A percentile compares a stretch with the other conserved stretches of the same genome.
Conservation (phyloP, 53 echinoderm and acorn worm genomes). For the Luidia sarsii region DNA sequence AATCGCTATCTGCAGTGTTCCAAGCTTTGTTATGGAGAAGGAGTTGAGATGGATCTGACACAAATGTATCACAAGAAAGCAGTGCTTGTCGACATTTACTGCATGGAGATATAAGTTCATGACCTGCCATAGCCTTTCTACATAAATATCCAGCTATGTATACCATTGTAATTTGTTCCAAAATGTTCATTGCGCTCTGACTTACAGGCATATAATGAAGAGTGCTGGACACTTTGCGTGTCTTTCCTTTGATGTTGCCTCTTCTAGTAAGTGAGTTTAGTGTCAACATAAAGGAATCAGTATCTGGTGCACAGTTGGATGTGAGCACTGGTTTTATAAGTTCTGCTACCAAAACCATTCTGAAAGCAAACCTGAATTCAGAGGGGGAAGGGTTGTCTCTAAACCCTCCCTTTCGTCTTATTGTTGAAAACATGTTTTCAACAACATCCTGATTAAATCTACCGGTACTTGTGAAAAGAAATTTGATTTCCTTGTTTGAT, state of each 20-base stretch:
- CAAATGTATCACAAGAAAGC: too few species aligned
- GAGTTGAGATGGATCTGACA: too few species aligned
- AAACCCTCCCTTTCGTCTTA: constrained; percentile 44
- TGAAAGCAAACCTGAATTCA: constrained; percentile 51
- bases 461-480: not conserved
- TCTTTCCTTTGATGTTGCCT: too few species aligned
- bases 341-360: constrained; percentile 55
- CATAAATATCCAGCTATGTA: too few species aligned
- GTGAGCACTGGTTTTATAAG: constrained; percentile 24
- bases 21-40: too few species aligned
- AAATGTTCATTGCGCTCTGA: not conserved
- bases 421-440: not conserved
- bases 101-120: too few species aligned
- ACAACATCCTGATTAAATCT: not conserved
- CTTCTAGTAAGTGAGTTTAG: too few species aligned
- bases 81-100: too few species aligned
- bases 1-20: too few species aligned
- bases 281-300: constrained; percentile 42
- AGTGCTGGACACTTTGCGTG: not conserved
- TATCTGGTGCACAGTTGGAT: constrained; percentile 43
- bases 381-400: constrained; percentile 55
- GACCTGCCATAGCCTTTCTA: too few species aligned
- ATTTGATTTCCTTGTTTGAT: not conserved
- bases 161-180: too few species aligned
- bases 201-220: not conserved